Conservation (phyloP, 2,113 vertebrate species). For the Coturnix japonica region DNA sequence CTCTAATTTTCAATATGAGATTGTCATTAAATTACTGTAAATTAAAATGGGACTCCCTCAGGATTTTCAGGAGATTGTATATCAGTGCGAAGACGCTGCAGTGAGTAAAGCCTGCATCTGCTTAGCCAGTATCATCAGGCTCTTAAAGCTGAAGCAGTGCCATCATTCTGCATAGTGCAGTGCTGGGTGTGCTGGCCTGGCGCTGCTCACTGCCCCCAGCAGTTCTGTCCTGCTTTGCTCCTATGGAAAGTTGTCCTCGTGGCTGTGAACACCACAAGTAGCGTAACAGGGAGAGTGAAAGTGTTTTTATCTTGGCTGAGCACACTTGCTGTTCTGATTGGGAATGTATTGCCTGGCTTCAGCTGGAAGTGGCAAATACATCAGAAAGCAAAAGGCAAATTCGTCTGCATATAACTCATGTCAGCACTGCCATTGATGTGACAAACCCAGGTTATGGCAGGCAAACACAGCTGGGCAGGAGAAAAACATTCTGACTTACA, state of each 20-base stretch:
- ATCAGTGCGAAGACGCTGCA: background rate
- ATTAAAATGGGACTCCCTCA: conserved; percentile 49
- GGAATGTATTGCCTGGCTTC: background rate
- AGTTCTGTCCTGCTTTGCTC: accelerated
- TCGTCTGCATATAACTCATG: background rate
- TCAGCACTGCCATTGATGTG: background rate
- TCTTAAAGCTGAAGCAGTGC: background rate
- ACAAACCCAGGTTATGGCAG: background rate
- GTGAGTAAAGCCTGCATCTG: background rate
- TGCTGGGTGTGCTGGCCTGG: accelerated
- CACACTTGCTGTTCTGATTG: background rate
- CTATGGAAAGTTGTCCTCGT: accelerated
- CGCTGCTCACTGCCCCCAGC: background rate
- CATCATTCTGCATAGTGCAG: accelerated
- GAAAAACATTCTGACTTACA: background rate
- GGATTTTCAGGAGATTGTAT: background rate
- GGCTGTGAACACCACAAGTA: background rate
- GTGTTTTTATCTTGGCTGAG: background rate
- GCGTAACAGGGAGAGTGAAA: background rate
- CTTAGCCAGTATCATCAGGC: background rate
- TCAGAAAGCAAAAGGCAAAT: background rate
- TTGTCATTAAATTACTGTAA: conserved; percentile 62
- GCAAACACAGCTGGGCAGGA: background rate
- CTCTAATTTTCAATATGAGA: conserved; percentile 41
- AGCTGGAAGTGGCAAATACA: background rate